Conservation (phyloP, 1,140 invertebrate genomes). For the Leguminivora glycinivorella region DNA sequence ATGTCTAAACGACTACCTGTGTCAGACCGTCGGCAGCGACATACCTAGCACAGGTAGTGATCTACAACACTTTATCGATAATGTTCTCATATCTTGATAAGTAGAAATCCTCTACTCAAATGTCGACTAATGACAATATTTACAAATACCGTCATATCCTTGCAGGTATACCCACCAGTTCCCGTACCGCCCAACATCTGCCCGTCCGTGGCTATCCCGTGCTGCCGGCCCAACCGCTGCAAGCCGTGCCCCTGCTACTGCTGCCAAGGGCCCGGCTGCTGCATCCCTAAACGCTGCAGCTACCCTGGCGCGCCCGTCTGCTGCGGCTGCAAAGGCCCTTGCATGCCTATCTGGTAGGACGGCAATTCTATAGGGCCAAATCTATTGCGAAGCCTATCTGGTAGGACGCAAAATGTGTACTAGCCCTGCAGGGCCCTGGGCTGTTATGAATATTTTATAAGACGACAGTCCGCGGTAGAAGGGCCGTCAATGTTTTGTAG, state of each 20-base stretch:
- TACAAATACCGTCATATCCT: background rate
- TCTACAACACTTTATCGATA: too few relatives aligned
- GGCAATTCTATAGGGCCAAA: background rate
- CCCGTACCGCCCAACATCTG: conserved; percentile 42
- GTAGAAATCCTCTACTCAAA: conserved; percentile 4
- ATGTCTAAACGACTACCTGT: too few relatives aligned
- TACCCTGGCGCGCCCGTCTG: conserved; percentile 67
- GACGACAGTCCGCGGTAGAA: background rate
- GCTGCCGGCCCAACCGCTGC: conserved; percentile 58
- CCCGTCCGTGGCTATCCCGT: conserved; percentile 57
- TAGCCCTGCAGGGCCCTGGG: too few relatives aligned
- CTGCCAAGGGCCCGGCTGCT: conserved; percentile 58
- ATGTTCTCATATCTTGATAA: too few relatives aligned
- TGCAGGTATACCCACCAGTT: background rate
- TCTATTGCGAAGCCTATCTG: background rate
- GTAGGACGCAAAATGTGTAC: too few relatives aligned
- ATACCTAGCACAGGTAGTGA: too few relatives aligned
- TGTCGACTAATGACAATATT: conserved; percentile 28
- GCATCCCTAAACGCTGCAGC: conserved; percentile 60
- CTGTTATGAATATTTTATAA: too few relatives aligned
- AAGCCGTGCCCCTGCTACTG: conserved; percentile 68
- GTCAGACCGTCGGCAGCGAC: too few relatives aligned
- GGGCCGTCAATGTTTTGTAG: background rate
- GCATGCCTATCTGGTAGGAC: conserved; percentile 68
- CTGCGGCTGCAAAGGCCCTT: conserved; percentile 57